Percentiles rank a stretch among this genome's conserved stretches.
phyloP scores from a whole-genome alignment of 2,113 vertebrate genomes.

The Nothoprocta pentlandii region DNA sequence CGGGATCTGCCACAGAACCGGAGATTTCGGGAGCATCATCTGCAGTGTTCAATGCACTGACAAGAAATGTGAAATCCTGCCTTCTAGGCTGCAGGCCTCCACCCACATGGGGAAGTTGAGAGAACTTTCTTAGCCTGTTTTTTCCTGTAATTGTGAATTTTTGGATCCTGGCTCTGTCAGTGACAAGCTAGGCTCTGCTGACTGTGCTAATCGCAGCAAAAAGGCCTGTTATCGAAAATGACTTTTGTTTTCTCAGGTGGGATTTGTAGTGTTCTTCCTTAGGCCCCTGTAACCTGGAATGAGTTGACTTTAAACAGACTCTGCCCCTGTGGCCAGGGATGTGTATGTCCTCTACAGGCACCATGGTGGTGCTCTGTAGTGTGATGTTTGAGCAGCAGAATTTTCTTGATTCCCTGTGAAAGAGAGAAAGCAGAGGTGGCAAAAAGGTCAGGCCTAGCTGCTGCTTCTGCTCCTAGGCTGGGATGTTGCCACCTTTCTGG shows the following conservation, averaged over 20 bases:
- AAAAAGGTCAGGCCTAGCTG: too few species aligned
- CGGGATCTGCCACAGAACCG: not conserved
- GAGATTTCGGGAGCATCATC: not conserved
- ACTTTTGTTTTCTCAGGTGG: not conserved
- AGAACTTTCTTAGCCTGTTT: not conserved
- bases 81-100: not conserved
- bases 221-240: not conserved
- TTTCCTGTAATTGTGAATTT: not conserved
- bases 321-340: too few species aligned
- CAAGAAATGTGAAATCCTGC: not conserved
- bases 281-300: not conserved
- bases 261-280: not conserved
- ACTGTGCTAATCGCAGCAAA: not conserved
- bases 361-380: not conserved
- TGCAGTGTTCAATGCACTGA: not conserved
- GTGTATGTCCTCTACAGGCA: accelerated
- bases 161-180: not conserved
- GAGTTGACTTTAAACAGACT: not conserved
- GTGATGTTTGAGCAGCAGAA: not conserved
- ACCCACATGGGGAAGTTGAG: not conserved
- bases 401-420: not conserved
- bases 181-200: not conserved
- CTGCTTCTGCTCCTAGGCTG: not conserved
- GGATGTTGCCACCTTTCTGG: not conserved
- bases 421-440: not conserved